Conservation (phyloP, 2,797 vertebrate species). For the Sparidentex hasta region DNA sequence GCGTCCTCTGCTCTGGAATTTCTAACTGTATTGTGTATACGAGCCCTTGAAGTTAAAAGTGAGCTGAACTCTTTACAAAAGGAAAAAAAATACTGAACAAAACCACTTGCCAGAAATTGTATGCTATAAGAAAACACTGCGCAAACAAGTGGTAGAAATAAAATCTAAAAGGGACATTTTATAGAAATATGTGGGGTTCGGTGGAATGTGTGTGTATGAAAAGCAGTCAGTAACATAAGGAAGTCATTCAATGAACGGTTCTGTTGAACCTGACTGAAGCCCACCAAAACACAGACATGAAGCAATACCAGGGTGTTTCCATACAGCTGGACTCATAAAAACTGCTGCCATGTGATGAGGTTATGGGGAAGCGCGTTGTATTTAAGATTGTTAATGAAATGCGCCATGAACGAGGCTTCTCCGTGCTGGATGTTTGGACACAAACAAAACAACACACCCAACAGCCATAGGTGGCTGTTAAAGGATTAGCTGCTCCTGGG, state of each 20-base stretch:
- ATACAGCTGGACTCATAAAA: slow-evolving; percentile 46
- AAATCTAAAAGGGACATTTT: not conserved
- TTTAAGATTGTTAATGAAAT: slow-evolving; percentile 32
- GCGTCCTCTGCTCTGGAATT: not conserved
- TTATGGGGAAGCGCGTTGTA: not conserved
- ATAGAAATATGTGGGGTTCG: not conserved
- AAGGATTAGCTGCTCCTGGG: slow-evolving; percentile 25
- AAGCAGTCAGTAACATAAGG: slow-evolving; percentile 5
- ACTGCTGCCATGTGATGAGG: slow-evolving; percentile 33
- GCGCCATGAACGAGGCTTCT: slow-evolving; percentile 13
- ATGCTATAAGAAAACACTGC: not conserved
- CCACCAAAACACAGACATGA: slow-evolving; percentile 23
- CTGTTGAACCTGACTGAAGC: slow-evolving; percentile 11
- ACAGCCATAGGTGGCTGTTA: slow-evolving; percentile 22
- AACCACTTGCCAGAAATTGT: not conserved
- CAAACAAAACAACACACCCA: slow-evolving; percentile 5
- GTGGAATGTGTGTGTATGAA: not conserved
- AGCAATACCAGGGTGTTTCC: slow-evolving; percentile 54
- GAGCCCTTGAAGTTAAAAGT: not conserved
- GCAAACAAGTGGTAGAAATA: slow-evolving; percentile 13
- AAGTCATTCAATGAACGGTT: slow-evolving; percentile 6
- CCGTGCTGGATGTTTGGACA: not conserved
- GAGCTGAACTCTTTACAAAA: not conserved
- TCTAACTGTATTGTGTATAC: not conserved
- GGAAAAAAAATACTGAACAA: not conserved